phyloP scores from a whole-genome alignment of 2,888 invertebrate species.

The Pherbina coryleti region DNA sequence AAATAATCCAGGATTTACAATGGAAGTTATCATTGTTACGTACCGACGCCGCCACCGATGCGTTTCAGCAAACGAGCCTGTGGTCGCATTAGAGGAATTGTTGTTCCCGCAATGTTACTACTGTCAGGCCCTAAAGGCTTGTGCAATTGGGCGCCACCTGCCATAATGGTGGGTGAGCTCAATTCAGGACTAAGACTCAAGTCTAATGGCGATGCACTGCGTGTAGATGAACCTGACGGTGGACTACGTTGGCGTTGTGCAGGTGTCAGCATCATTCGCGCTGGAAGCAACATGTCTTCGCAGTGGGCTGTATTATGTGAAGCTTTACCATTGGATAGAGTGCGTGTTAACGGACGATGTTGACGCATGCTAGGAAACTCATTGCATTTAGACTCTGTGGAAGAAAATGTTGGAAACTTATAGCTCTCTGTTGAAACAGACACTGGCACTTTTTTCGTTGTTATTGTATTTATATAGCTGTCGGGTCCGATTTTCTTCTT shows the following conservation, averaged over 20 bases:
- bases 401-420: constrained; percentile 66
- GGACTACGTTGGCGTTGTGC: constrained; percentile 63
- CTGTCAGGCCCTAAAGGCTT: constrained; percentile 33
- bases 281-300: constrained; percentile 53
- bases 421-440: constrained; percentile 63
- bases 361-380: constrained; percentile 66
- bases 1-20: not conserved
- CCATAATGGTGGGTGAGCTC: constrained; percentile 33
- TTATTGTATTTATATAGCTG: constrained; percentile 78
- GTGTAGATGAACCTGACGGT: constrained; percentile 68
- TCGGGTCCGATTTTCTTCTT: constrained; percentile 80
- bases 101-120: constrained; percentile 40
- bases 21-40: not conserved
- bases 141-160: not conserved
- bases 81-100: constrained; percentile 67
- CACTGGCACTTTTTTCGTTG: constrained; percentile 68
- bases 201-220: constrained; percentile 69
- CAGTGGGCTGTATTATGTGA: constrained; percentile 60
- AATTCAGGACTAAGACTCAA: constrained; percentile 56
- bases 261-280: constrained; percentile 61
- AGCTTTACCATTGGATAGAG: constrained; percentile 74
- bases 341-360: constrained; percentile 79
- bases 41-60: constrained; percentile 66
- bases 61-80: constrained; percentile 76
- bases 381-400: constrained; percentile 52